A percentile compares a stretch with the other conserved stretches of the same genome.
phyloP scores from a whole-genome alignment of 2,888 invertebrate species.

The Trachelus troglodyta region DNA sequence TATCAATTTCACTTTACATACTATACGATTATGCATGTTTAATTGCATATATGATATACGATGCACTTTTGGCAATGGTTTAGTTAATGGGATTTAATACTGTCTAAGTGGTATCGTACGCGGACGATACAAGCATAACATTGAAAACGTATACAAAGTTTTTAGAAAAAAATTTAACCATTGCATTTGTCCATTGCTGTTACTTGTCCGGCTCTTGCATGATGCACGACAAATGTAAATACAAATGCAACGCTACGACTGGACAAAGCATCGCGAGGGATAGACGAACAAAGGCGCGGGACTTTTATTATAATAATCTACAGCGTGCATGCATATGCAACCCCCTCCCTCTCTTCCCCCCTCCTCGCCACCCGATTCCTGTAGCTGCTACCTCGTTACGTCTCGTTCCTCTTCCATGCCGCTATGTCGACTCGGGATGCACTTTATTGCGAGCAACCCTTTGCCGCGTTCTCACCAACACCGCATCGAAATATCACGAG shows the following conservation, averaged over 20 bases:
- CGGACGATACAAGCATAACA: too few relatives aligned
- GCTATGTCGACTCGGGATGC: neutral
- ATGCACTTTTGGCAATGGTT: too few relatives aligned
- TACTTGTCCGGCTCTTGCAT: conserved; percentile 4
- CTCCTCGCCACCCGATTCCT: neutral
- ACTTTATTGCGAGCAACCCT: conserved; percentile 2
- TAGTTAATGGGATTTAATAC: too few relatives aligned
- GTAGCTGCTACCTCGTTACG: neutral
- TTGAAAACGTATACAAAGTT: too few relatives aligned
- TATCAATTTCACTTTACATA: too few relatives aligned
- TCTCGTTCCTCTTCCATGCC: neutral
- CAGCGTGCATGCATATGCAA: conserved; percentile 28
- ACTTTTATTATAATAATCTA: conserved; percentile 56
- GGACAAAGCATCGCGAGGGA: conserved; percentile 34
- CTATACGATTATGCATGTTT: too few relatives aligned
- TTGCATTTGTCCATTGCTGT: conserved; percentile 37
- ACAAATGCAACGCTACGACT: conserved; percentile 14
- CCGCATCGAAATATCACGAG: neutral
- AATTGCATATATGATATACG: too few relatives aligned
- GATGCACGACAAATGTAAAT: conserved; percentile 44
- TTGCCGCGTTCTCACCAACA: neutral
- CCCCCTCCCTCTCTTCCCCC: neutral
- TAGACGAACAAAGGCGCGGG: conserved; percentile 40
- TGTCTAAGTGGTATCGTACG: too few relatives aligned
- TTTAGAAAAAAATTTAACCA: conserved; percentile 17